Conservation (phyloP, 2,797 vertebrate genomes). For the Acipenser oxyrinchus region DNA sequence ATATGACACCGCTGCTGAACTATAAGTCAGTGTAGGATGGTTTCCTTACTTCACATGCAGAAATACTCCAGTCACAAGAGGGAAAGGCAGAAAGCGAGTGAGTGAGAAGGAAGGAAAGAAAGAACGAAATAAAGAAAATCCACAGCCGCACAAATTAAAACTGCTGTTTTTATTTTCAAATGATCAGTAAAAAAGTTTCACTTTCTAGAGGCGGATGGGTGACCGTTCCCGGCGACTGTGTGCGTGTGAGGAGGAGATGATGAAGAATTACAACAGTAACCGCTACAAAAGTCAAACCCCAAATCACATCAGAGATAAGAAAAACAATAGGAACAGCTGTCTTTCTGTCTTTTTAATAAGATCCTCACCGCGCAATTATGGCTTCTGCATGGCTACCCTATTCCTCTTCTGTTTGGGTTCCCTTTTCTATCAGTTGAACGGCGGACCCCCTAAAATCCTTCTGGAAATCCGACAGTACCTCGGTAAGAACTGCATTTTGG, state of each 20-base stretch:
- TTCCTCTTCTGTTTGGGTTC: constrained; percentile 87
- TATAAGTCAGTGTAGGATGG: constrained; percentile 50
- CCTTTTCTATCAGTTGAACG: constrained; percentile 87
- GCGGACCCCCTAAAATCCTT: constrained; percentile 84
- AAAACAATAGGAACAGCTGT: constrained; percentile 54
- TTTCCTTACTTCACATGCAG: constrained; percentile 45
- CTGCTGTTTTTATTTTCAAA: constrained; percentile 28
- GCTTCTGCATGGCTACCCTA: constrained; percentile 84
- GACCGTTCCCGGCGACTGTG: constrained; percentile 61
- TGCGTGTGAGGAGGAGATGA: constrained; percentile 73
- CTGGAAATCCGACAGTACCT: constrained; percentile 86
- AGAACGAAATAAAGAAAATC: background rate
- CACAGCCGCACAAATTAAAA: background rate
- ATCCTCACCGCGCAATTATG: constrained; percentile 81
- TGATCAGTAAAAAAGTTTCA: constrained; percentile 48
- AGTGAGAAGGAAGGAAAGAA: constrained; percentile 5
- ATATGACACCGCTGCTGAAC: constrained; percentile 54
- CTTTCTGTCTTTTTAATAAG: constrained; percentile 60
- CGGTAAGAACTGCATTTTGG: constrained; percentile 64
- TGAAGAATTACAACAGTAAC: constrained; percentile 75
- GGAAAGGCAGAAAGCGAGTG: background rate
- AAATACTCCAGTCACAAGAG: constrained; percentile 35
- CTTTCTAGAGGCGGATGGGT: constrained; percentile 71
- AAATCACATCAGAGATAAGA: constrained; percentile 58
- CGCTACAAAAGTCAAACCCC: constrained; percentile 53